Base-by-base conservation (phyloP, 1,140 invertebrate species). In the Panulirus ornatus region DNA sequence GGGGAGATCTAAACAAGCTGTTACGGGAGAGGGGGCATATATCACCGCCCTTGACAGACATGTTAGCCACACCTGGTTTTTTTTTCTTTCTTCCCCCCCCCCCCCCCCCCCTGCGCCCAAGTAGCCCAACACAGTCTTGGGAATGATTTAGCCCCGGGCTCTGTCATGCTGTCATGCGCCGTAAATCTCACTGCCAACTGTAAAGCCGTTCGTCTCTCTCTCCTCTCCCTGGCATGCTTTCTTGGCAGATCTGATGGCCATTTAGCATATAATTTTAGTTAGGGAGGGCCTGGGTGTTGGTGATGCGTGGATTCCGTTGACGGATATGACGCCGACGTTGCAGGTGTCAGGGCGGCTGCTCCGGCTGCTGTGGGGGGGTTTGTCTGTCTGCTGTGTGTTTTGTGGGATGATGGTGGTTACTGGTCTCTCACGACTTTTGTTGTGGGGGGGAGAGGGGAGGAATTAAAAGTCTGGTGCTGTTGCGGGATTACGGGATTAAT, bases 261-360 rank as follows among this genome's bases (percentile, higher is more conserved):
- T 83, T 89, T 89, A 89, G 79, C 87, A 79, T 76, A 89, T 89
- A 89, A 89, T 89, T 89, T 89, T 89, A 83, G 79, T 88, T 81
- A 81, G 54, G 51, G 76, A 79, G 44, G 63, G 44, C 16, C 70
- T 66, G 85, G 30, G 75, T 79, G 85, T 54, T 22, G 51, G 66
- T 58, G 87, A 83, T 47, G 87, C 40, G 79, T 42, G 63, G 58
- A n/a, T 51, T 19, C n/a, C 42, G 3, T 30, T 76, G 54, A 42
- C 71, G 76, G 58, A 71, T 66, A 70, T 88, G 63, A 30, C 76
- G 19, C 51, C 2, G 9, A 6, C 19, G 36, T 22, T 40, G 54
- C 34, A 30, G 30, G 54, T 22, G 47, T n/a, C n/a, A n/a, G n/a
- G n/a, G n/a, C n/a, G n/a, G n/a, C n/a, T n/a, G n/a, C n/a, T n/a